Base-by-base conservation (phyloP, 2,797 vertebrate genomes). In the Peromyscus nudipes region DNA sequence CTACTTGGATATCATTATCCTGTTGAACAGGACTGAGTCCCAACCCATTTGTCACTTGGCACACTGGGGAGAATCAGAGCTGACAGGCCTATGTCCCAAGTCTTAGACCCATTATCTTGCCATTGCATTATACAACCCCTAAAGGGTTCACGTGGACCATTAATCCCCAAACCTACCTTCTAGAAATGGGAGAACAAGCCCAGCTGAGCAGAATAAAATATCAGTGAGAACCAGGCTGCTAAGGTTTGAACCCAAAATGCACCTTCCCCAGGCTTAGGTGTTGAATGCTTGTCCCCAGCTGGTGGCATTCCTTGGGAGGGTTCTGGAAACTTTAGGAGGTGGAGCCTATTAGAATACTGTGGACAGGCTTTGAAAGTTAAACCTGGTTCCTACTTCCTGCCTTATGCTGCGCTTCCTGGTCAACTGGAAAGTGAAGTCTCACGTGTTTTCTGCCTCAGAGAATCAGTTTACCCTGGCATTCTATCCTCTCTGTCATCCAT, bases 161-260 rank as follows among this genome's bases (percentile, higher is more conserved):
- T 85, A 64, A 55, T 57, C 71, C 62, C 46, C 40, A 94, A 90
- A 67, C 19, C 2, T 21, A 8, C n/a, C 17, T 85, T 82, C 84
- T 29, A 27, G 10, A 96, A 89, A 82, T 71, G 19, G 87, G 46
- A 52, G 79, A 76, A 94, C 37, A 71, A 94, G 27, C 19, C 43
- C 29, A 16, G 12, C 31, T 79, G 11, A 31, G 4, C 65, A 29
- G 25, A 19, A n/a, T 31, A 80, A 55, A 80, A 62, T 17, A 6
- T 34, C 62, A n/a, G 11, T 8, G 14, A 81, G 27, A 76, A 31
- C 10, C 10, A 57, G n/a, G 9, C 13, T 40, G 69, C 52, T 60
- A 40, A 6, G 10, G 52, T 21, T 88, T 60, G 23, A 71, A 71
- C 4, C 46, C 49, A n/a, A 86, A 71, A 23, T 67, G 62, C 4